These are phyloP conservation scores for Masticophis lateralis DNA, from an alignment of 2,797 vertebrate species.

Conservation along the genomic window DNA sequence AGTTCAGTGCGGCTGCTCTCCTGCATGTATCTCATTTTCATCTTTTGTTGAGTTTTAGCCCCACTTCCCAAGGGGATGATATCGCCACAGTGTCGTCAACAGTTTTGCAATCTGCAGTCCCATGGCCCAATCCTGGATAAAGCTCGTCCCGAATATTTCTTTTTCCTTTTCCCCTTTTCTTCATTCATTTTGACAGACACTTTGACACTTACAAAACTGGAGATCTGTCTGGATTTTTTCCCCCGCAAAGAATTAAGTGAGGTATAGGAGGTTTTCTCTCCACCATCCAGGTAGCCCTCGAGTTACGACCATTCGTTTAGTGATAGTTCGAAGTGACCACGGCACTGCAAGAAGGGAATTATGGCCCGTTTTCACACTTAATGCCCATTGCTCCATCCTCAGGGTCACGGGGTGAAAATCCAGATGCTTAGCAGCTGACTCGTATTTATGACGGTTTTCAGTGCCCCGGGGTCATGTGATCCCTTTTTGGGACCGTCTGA, in stretches of 20 bases:
- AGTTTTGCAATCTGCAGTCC: not conserved
- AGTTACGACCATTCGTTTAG: not conserved
- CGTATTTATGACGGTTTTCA: not conserved
- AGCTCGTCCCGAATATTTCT: not conserved
- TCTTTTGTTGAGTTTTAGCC: not conserved
- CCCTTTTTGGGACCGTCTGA: too few relatives aligned
- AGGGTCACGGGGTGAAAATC: not conserved
- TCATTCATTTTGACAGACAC: not conserved
- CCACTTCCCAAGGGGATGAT: not conserved
- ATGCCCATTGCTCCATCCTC: fast-evolving
- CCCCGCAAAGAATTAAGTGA: not conserved
- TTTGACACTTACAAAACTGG: not conserved
- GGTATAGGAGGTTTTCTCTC: too few relatives aligned
- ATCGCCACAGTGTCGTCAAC: not conserved
- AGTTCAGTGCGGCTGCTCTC: not conserved
- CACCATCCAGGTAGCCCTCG: too few relatives aligned
- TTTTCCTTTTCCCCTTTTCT: not conserved
- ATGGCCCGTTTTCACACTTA: not conserved
- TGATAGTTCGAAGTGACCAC: not conserved
- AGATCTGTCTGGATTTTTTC: not conserved
- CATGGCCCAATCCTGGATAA: not conserved
- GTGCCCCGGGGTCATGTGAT: not conserved
- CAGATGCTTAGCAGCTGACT: not conserved
- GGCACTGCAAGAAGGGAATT: not conserved
- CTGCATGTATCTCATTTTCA: too few relatives aligned